Evolutionary conservation across 2,113 vertebrate species (phyloP), one percentile per base, ranked within the genome.

Genomic region (Columbina picui): DNA sequence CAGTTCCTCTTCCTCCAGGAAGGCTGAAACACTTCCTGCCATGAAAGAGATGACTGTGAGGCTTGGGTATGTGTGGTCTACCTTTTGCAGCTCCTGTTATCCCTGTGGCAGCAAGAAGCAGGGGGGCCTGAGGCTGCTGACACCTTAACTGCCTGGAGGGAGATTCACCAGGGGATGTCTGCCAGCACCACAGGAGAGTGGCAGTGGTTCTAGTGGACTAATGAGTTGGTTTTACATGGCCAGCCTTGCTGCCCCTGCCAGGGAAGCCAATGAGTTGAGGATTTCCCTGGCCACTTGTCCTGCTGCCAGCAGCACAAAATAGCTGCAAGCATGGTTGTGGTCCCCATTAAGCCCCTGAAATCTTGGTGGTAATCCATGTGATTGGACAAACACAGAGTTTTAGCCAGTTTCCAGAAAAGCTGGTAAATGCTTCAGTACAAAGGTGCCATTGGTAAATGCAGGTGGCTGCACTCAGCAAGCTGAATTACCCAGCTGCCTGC

Each of bases 261-360:
- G 36, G 22, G 39, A 64, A 78, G 12, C 26, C 36, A 41, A 65
- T 25, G 8, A 64, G 25, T 39, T 1, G 1, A 19, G 17, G 14
- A n/a, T 76, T 75, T 87, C 7, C 13, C 9, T 0, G 0, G 22
- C 43, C 34, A 26, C 0, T 0, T 25, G 10, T 55, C 71, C 25
- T 67, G 29, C 27, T 1, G 4, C 30, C 50, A 45, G 27, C 4
- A 38, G 43, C 17, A 52, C 3, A 2, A 59, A 71, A 34, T 20
- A 17, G 12, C n/a, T 27, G 23, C 13, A 69, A 53, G 22, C 18
- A 18, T 39, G 61, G 30, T 16, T 80, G 30, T 43, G 21, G 21
- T 53, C 23, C 9, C 14, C 36, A n/a, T 17, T 47, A 60, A 88
- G 22, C 4, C 50, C 18, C 22, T n/a, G n/a, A 34, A 23, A 36